Evolutionary conservation across 2,113 vertebrate species (phyloP).

Genomic region (Salminus brasiliensis): DNA sequence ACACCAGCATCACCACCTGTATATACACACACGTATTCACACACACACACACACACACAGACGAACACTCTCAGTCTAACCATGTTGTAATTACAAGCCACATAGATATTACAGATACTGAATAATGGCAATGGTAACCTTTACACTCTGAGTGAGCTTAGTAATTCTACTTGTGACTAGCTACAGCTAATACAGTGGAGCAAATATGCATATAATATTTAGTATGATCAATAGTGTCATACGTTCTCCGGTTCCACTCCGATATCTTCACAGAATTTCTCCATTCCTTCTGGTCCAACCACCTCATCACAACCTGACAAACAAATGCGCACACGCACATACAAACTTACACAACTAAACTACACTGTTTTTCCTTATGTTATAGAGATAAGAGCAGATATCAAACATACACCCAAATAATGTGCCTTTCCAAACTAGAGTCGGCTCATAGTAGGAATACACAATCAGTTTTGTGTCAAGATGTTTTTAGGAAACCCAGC

Average conservation of each 20-base stretch:
- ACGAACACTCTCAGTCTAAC: no score
- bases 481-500: no score
- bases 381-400: no score
- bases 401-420: no score
- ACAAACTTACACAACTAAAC: neutral
- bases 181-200: neutral
- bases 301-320: constrained; percentile 88
- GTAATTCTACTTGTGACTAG: neutral
- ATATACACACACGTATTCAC: constrained; percentile 49
- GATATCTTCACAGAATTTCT: constrained; percentile 99
- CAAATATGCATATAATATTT: neutral
- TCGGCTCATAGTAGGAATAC: no score
- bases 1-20: constrained; percentile 98
- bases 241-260: constrained; percentile 99
- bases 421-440: no score
- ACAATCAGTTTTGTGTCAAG: no score
- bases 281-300: constrained; percentile 98
- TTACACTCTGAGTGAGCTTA: neutral
- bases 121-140: neutral
- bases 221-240: constrained; percentile 60
- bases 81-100: neutral
- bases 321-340: constrained; percentile 20
- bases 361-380: no score
- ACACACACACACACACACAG: constrained; percentile 6
- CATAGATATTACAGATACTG: neutral